A percentile compares a stretch with the other conserved stretches of the same genome.
Conservation (phyloP, 1,140 invertebrate genomes). For the Prorops nasuta region DNA sequence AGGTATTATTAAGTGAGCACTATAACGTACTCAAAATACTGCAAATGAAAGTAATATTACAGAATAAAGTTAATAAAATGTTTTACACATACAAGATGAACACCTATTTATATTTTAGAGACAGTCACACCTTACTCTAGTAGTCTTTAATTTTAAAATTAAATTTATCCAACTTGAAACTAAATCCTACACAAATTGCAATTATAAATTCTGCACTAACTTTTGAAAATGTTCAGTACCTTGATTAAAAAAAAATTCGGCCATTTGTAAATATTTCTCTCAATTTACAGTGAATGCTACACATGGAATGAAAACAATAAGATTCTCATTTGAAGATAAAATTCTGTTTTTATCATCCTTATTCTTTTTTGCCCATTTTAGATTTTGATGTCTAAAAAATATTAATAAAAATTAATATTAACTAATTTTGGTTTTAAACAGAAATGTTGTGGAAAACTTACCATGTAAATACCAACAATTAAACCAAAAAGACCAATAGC, state of each 20-base stretch:
- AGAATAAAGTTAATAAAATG: not conserved
- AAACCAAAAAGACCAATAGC: constrained; percentile 97
- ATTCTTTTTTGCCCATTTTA: constrained; percentile 61
- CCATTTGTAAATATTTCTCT: not conserved
- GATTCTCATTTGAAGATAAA: too few relatives aligned
- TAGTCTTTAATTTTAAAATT: not conserved
- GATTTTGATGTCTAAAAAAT: constrained; percentile 57
- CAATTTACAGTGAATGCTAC: constrained; percentile 8
- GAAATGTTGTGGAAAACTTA: constrained; percentile 20
- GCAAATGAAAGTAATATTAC: not conserved
- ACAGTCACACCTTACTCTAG: not conserved
- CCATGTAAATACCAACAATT: constrained; percentile 96
- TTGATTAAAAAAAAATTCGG: too few relatives aligned
- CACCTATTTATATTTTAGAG: too few relatives aligned
- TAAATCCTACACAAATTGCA: not conserved
- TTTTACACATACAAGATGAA: not conserved
- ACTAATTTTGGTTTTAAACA: not conserved
- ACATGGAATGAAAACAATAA: constrained; percentile 24
- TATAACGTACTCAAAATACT: constrained; percentile 21
- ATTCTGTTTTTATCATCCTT: constrained; percentile 15
- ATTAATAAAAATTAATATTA: constrained; percentile 7
- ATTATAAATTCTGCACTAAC: not conserved
- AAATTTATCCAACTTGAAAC: not conserved
- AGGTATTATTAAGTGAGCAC: constrained; percentile 10
- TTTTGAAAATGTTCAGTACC: too few relatives aligned